These are phyloP conservation scores for Drosophila prolongata DNA, from an alignment of 2,888 invertebrate genomes.

Conservation along the genomic window DNA sequence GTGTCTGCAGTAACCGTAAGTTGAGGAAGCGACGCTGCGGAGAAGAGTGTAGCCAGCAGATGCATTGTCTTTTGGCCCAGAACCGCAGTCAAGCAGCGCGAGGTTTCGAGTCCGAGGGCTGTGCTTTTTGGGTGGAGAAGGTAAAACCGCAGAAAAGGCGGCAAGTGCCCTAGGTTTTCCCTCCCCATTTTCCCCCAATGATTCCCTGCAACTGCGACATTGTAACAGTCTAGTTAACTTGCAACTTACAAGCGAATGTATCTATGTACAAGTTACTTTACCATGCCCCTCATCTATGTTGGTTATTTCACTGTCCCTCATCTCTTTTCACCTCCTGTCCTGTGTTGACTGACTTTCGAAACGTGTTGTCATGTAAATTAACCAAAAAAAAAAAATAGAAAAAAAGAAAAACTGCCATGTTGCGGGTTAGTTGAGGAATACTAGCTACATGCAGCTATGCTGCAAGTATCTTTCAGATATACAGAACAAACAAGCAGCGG, in stretches of 20 bases:
- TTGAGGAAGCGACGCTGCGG: conserved; percentile 28
- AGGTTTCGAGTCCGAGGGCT: conserved; percentile 1
- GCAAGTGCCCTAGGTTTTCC: conserved; percentile 53
- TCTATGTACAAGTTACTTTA: conserved; percentile 62
- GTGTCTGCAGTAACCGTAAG: conserved; percentile 57
- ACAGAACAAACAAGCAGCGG: conserved; percentile 54
- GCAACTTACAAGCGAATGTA: conserved; percentile 72
- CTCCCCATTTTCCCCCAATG: too few relatives aligned
- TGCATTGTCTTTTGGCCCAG: conserved; percentile 76
- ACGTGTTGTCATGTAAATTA: conserved; percentile 79
- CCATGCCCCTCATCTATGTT: conserved; percentile 38
- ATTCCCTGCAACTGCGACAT: conserved; percentile 45
- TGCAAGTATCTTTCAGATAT: conserved; percentile 40
- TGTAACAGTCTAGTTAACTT: conserved; percentile 79
- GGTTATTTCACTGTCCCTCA: conserved; percentile 29
- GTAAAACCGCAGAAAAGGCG: conserved; percentile 47
- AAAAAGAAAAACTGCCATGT: conserved; percentile 52
- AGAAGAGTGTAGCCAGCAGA: conserved; percentile 50
- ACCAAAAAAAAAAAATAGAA: conserved; percentile 53
- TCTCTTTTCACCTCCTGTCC: conserved; percentile 12
- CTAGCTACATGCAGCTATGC: conserved; percentile 34
- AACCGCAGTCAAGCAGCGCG: conserved; percentile 73
- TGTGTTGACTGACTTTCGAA: conserved; percentile 72
- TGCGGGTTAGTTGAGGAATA: conserved; percentile 41
- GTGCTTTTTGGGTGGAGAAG: conserved; percentile 11